Evolutionary conservation across 2,888 invertebrate species (phyloP), one percentile per base, ranked within the genome.

Genomic region (Ophion obscuratus): DNA sequence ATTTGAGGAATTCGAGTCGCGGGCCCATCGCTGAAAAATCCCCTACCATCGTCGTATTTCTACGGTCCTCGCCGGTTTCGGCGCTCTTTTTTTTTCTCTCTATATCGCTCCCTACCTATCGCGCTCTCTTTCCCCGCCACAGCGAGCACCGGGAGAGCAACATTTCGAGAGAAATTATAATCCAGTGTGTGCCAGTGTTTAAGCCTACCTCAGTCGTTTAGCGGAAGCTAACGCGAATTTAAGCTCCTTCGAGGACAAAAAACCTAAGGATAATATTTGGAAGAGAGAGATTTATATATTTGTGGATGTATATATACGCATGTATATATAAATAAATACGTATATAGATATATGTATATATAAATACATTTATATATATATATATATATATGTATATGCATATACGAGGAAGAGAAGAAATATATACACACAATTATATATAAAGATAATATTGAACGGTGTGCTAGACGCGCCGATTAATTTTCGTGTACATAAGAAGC

Each of bases 141-240:
- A 76, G 81, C 75, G 66, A 68, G 71, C 82, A 77, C 31, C 61
- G 79, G 73, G 67, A 73, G 71, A 82, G 75, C 59, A 66, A 81
- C 76, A 82, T 82, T 82, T 40, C 59, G 82, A 84, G 87, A 89
- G 86, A 88, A 88, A 88, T 86, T 87, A 89, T 87, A 89, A 89
- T 87, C 88, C 89, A 88, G 90, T 89, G 90, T 90, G 88, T 89
- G 89, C 87, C 88, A 89, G 89, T 89, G 87, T 86, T 87, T 89
- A 82, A 89, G 71, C 89, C 89, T 89, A 89, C 88, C 89, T 87
- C 89, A 89, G 74, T 86, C 86, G 84, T 87, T 81, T 88, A 87
- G 87, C 82, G 31, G 40, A 70, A 86, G 80, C 85, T 87, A 85
- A 86, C 81, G 84, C 53, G 44, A 84, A 79, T 81, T 85, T 73